Percentiles rank a stretch among this genome's conserved stretches.
These are phyloP conservation scores for Isichthys henryi DNA, from an alignment of 2,113 vertebrate species.

Conservation along the genomic window DNA sequence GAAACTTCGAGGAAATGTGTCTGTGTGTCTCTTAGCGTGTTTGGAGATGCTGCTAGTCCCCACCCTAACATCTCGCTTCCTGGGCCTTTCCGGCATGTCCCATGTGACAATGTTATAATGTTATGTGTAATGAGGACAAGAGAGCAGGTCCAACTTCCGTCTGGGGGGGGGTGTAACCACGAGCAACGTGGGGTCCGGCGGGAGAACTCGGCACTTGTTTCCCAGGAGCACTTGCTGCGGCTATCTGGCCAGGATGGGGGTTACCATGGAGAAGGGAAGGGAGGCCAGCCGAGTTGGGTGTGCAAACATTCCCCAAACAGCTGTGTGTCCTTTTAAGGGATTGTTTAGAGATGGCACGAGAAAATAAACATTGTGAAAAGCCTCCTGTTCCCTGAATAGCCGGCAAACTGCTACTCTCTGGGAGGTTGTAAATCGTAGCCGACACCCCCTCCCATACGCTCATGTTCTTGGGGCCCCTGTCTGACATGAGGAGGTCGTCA, in stretches of 20 bases:
- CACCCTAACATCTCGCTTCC: not conserved
- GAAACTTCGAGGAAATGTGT: not conserved
- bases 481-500: conserved; percentile 34
- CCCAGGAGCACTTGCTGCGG: conserved; percentile 34
- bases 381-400: conserved; percentile 50
- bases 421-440: conserved; percentile 25
- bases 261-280: conserved; percentile 37
- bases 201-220: conserved; percentile 31
- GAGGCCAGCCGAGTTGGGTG: conserved; percentile 57
- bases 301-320: conserved; percentile 68
- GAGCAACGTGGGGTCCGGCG: not conserved
- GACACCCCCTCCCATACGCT: conserved; percentile 31
- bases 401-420: conserved; percentile 44
- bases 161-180: not conserved
- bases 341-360: conserved; percentile 64
- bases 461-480: conserved; percentile 40
- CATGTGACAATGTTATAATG: too few relatives aligned
- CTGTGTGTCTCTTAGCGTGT: not conserved
- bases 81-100: not conserved
- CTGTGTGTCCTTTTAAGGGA: conserved; percentile 70
- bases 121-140: not conserved
- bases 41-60: not conserved
- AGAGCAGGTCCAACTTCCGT: not conserved
- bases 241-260: conserved; percentile 29
- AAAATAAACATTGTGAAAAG: conserved; percentile 72